A percentile compares a stretch with the other conserved stretches of the same genome.
Evolutionary conservation across 2,113 vertebrate species (phyloP).

Genomic region (Helogale parvula): DNA sequence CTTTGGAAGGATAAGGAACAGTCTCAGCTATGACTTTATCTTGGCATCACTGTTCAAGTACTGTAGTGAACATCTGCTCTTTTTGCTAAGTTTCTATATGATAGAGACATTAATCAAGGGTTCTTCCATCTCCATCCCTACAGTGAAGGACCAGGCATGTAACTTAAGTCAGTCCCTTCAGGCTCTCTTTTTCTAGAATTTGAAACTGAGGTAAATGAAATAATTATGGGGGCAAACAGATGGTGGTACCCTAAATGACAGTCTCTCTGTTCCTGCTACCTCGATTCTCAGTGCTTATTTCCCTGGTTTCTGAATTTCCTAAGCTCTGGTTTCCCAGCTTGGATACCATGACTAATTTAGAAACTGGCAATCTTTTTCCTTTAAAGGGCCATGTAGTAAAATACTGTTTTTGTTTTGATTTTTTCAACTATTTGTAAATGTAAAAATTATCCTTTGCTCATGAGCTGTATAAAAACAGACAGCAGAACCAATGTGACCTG

Average conservation of each 20-base stretch:
- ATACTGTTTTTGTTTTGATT: neutral
- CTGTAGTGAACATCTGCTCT: neutral
- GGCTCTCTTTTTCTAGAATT: neutral
- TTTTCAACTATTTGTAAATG: neutral
- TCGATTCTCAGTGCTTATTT: neutral
- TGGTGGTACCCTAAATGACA: neutral
- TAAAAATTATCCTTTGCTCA: neutral
- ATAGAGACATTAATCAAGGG: neutral
- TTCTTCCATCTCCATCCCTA: neutral
- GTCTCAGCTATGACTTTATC: neutral
- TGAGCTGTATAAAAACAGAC: neutral
- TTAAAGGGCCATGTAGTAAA: neutral
- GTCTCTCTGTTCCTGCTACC: neutral
- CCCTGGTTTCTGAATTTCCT: neutral
- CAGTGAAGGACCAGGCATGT: neutral
- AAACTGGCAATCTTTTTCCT: neutral
- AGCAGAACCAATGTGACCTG: neutral
- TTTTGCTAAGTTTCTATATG: neutral
- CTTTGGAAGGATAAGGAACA: neutral
- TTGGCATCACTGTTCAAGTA: neutral
- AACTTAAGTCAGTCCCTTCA: neutral
- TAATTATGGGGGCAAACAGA: neutral
- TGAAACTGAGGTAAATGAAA: neutral
- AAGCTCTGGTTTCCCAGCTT: neutral
- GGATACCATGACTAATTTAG: neutral